These are phyloP conservation scores for Platypus cylindrus DNA, from an alignment of 2,888 invertebrate genomes.

Conservation along the genomic window DNA sequence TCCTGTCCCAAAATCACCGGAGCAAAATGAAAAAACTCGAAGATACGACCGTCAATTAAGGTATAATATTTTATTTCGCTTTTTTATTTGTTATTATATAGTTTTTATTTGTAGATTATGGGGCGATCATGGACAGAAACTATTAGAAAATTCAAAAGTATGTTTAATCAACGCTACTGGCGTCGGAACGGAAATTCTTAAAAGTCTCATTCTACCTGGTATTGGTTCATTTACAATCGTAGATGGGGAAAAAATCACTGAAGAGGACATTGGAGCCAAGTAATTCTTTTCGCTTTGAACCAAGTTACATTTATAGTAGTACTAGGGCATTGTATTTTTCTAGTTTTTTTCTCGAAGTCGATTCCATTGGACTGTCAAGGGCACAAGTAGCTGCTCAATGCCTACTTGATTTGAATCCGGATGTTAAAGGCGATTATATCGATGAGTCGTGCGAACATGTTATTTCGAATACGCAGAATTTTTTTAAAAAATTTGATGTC, in stretches of 20 bases:
- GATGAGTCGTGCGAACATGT: conserved; percentile 81
- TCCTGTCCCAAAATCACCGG: conserved; percentile 52
- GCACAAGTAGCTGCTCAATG: conserved; percentile 73
- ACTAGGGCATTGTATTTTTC: conserved; percentile 13
- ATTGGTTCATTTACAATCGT: conserved; percentile 86
- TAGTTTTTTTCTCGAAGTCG: conserved; percentile 81
- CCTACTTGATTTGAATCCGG: conserved; percentile 80
- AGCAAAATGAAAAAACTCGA: conserved; percentile 53
- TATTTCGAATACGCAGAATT: conserved; percentile 72
- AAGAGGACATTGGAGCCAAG: conserved; percentile 92
- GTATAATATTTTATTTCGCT: conserved; percentile 17
- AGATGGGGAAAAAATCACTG: conserved; percentile 74
- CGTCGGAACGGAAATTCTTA: conserved; percentile 87
- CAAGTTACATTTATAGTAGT: not conserved
- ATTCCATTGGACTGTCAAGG: conserved; percentile 69
- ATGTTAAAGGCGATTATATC: conserved; percentile 85
- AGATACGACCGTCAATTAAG: conserved; percentile 63
- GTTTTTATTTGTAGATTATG: conserved; percentile 55
- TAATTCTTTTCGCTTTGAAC: conserved; percentile 33
- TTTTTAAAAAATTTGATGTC: conserved; percentile 76
- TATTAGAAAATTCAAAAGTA: conserved; percentile 78
- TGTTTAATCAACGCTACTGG: conserved; percentile 91
- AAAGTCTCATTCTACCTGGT: conserved; percentile 90
- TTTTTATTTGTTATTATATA: not conserved
- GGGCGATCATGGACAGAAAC: conserved; percentile 95